Evolutionary conservation across 2,888 invertebrate genomes (phyloP).

Genomic region (Synanthedon andrenaeformis): DNA sequence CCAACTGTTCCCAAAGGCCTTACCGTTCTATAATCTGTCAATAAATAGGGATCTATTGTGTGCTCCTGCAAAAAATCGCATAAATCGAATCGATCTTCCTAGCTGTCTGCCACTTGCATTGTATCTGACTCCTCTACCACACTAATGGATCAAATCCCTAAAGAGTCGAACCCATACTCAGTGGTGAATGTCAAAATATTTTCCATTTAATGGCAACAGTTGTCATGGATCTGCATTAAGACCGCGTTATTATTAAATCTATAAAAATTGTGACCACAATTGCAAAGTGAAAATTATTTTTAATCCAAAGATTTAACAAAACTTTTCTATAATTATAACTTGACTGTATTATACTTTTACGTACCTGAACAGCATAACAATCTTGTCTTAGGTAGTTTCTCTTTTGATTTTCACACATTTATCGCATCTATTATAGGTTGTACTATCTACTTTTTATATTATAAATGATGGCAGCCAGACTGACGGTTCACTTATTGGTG

Average conservation of each 20-base stretch:
- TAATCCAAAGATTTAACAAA: no score
- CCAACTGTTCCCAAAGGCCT: conserved; percentile 51
- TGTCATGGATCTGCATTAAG: not conserved
- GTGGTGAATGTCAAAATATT: conserved; percentile 65
- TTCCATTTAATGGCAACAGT: conserved; percentile 27
- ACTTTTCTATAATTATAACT: no score
- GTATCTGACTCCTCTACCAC: conserved; percentile 29
- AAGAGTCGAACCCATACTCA: conserved; percentile 53
- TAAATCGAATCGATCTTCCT: conserved; percentile 67
- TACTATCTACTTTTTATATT: no score
- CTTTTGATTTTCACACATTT: no score
- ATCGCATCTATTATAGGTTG: no score
- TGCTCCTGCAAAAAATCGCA: conserved; percentile 54
- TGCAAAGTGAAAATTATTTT: not conserved
- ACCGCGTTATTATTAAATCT: not conserved
- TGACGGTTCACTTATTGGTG: no score
- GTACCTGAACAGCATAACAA: no score
- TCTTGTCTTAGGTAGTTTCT: no score
- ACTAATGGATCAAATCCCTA: conserved; percentile 47
- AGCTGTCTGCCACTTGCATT: conserved; percentile 51
- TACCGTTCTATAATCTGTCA: conserved; percentile 56
- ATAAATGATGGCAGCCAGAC: no score
- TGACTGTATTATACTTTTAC: no score
- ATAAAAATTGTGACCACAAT: not conserved
- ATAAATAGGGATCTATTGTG: conserved; percentile 59